A percentile compares a stretch with the other conserved stretches of the same genome.
phyloP scores from a whole-genome alignment of 2,888 invertebrate species.

The Marronus borbonicus region DNA sequence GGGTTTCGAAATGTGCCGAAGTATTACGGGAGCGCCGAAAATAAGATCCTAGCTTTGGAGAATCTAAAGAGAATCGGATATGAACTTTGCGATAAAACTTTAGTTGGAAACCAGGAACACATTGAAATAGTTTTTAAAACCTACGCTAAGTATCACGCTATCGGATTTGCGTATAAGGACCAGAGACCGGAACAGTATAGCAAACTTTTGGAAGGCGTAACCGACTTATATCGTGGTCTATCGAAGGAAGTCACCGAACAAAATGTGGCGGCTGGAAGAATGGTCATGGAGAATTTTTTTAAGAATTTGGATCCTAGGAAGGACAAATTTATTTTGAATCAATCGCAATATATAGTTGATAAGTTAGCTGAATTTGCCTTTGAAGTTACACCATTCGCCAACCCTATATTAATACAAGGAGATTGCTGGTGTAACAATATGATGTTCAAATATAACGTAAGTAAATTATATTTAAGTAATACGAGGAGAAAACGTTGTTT shows the following conservation, averaged over 20 bases:
- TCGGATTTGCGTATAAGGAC: slow-evolving; percentile 59
- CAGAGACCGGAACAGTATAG: slow-evolving; percentile 50
- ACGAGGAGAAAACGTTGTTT: no score
- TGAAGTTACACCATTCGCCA: slow-evolving; percentile 2
- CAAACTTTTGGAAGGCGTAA: slow-evolving; percentile 26
- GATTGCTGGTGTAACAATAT: slow-evolving; percentile 62
- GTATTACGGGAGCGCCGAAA: slow-evolving; percentile 53
- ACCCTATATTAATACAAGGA: slow-evolving; percentile 57
- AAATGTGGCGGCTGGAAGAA: not conserved
- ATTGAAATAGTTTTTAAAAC: slow-evolving; percentile 58
- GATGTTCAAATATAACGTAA: slow-evolving; percentile 58
- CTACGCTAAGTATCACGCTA: slow-evolving; percentile 59
- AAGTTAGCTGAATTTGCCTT: slow-evolving; percentile 6
- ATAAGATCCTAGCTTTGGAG: slow-evolving; percentile 56
- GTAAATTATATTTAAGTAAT: not conserved
- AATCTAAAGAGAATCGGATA: slow-evolving; percentile 58
- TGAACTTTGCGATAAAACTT: slow-evolving; percentile 55
- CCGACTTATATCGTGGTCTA: not conserved
- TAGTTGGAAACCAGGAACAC: slow-evolving; percentile 59
- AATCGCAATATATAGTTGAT: slow-evolving; percentile 16
- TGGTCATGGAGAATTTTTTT: not conserved
- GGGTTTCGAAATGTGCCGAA: slow-evolving; percentile 54
- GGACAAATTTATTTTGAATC: slow-evolving; percentile 32
- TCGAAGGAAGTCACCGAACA: not conserved
- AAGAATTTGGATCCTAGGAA: slow-evolving; percentile 21